Base-by-base conservation (phyloP, 1,140 invertebrate genomes). In the Muscidifurax raptorellus region DNA sequence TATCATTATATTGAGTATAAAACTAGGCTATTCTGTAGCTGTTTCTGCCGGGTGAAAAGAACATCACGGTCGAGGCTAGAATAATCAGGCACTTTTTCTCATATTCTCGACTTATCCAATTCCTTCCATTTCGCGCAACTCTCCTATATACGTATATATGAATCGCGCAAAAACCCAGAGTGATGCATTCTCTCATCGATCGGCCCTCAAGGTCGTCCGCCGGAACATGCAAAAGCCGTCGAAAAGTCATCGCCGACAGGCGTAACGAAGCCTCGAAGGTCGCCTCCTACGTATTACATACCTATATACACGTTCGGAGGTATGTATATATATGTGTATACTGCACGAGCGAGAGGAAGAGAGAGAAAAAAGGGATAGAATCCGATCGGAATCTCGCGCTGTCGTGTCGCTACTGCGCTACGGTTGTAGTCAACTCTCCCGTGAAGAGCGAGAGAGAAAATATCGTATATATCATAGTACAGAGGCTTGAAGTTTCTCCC, bases 401-500 rank as follows among this genome's bases (percentile, higher is more conserved):
- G 30, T 79, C 59, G 44, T 66, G 30, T 67, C 22, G 59, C 77
- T 79, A 79, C 59, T 59, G 52, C 12, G 18, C 47, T 52, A 22
- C 52, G 52, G 30, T 52, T n/a, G 30, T 36, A 64, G 1, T 59
- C 22, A n/a, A n/a, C 52, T 59, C 13, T 52, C 47, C 47, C 47
- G 3, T 9, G 36, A n/a, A 40, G 36, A 59, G 52, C 6, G 22
- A 32, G 25, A 15, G 10, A 79, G 64, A 10, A 30, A 66, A 79
- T 79, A 79, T 79, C 44, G 52, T 59, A 47, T 59, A 59, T n/a
- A 59, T 15, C 44, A 13, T 1, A 47, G 44, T 4, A 18, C 52
- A 59, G 22, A 59, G 52, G n/a, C 77, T 36, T 18, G 30, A 79
- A 79, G 77, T 67, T 67, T 79, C 59, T 67, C 28, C 67, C 66